phyloP scores from a whole-genome alignment of 2,888 invertebrate species.

The Epinotia ramella region DNA sequence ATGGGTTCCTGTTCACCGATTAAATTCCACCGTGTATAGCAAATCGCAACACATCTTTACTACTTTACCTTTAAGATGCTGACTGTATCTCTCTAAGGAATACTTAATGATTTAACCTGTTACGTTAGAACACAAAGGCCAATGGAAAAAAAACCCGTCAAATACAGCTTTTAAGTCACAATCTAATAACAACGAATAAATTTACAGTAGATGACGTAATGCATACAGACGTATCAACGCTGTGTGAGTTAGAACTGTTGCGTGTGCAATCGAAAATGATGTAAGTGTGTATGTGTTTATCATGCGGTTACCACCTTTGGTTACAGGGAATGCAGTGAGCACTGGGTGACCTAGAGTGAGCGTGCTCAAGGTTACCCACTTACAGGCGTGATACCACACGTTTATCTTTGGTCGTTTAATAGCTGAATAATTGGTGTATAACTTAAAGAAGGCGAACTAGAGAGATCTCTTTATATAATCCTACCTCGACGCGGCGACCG shows the following conservation, averaged over 20 bases:
- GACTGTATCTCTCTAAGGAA: too few relatives aligned
- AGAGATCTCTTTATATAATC: background rate
- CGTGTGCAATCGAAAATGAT: background rate
- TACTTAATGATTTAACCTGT: too few relatives aligned
- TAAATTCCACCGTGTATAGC: too few relatives aligned
- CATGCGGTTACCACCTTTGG: slow-evolving; percentile 1
- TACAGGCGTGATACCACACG: slow-evolving; percentile 29
- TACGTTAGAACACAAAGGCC: background rate
- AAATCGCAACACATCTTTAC: too few relatives aligned
- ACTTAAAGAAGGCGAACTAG: slow-evolving; percentile 9
- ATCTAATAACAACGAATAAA: slow-evolving; percentile 32
- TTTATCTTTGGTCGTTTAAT: slow-evolving; percentile 32
- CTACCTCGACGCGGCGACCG: too few relatives aligned
- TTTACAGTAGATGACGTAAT: slow-evolving; percentile 23
- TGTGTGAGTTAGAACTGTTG: background rate
- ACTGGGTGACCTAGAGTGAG: slow-evolving; percentile 38
- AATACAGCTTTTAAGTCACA: slow-evolving; percentile 24
- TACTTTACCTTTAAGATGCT: too few relatives aligned
- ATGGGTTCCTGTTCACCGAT: too few relatives aligned
- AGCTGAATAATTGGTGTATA: slow-evolving; percentile 21
- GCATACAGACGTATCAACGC: background rate
- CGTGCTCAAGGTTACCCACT: slow-evolving; percentile 40
- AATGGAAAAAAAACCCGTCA: slow-evolving; percentile 28
- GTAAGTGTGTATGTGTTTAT: background rate
- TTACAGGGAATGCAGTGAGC: background rate